phyloP scores from a whole-genome alignment of 2,113 vertebrate species.

The Brienomyrus longianalis region DNA sequence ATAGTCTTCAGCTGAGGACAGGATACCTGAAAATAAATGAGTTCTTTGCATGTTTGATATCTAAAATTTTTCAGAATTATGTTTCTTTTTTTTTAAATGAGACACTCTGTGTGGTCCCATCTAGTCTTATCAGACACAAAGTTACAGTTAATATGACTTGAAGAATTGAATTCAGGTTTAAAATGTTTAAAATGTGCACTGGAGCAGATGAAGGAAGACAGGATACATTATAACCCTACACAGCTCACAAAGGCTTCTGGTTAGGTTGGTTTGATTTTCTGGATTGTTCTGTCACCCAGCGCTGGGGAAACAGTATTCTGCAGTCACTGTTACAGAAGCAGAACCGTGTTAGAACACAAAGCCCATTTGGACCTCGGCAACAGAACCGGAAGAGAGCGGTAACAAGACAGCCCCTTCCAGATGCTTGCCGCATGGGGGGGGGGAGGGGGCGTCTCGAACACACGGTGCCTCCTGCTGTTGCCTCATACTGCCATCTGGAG shows the following conservation, averaged over 20 bases:
- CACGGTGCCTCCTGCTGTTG: constrained; percentile 41
- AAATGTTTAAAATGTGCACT: neutral
- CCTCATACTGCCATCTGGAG: constrained; percentile 45
- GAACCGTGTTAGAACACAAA: neutral
- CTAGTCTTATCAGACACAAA: neutral
- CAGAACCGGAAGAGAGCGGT: neutral
- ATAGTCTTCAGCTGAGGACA: neutral
- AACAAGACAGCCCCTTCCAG: constrained; percentile 38
- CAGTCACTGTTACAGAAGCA: neutral
- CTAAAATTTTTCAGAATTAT: neutral
- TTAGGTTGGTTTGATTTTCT: neutral
- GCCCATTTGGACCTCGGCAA: neutral
- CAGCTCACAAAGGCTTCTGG: neutral
- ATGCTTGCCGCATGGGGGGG: constrained; percentile 31
- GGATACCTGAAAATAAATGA: neutral
- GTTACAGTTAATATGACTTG: neutral
- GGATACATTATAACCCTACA: no score
- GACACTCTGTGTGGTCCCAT: neutral
- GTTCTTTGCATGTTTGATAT: neutral
- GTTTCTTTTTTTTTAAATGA: neutral
- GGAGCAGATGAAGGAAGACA: neutral
- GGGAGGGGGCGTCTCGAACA: constrained; percentile 33
- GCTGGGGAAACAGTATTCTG: neutral
- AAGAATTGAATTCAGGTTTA: neutral
- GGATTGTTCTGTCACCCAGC: neutral